Evolutionary conservation across 2,888 invertebrate species (phyloP), one percentile per base, ranked within the genome.

Genomic region (Lithophane semibrunnea): DNA sequence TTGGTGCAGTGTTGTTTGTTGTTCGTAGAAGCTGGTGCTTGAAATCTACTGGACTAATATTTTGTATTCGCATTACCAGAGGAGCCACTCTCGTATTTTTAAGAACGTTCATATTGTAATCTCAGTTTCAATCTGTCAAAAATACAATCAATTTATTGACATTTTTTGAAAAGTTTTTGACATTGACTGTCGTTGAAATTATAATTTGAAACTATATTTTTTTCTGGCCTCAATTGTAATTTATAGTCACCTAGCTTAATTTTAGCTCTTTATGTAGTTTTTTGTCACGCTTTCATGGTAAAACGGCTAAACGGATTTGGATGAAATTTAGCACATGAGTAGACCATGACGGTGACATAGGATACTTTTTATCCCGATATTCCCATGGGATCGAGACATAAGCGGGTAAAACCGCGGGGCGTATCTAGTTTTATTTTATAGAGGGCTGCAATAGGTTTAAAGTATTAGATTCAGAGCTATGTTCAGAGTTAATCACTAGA

Each of bases 1-100:
- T 83, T 73, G 66, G 65, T 72, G 42, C 60, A 65, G 7, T 56
- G 29, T 42, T 58, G 72, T 72, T 81, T 68, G 56, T 61, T 68
- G 42, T 47, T n/a, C 2, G 44, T 58, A 47, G 8, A 12, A 69
- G 49, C 13, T 56, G 37, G 13, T 58, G 61, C 61, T 70, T 78
- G 18, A 52, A 44, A 5, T 49, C 10, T 56, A 4, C 2, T 60
- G 13, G n/a, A 12, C n/a, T 21, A 49, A 24, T 37, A 12, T 76
- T 65, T 56, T 54, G 49, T n/a, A 56, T 56, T 56, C 4, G 21
- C 21, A 3, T 54, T 21, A n/a, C 54, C 1, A n/a, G n/a, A 54
- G 54, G 54, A 54, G n/a, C 4, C 12, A n/a, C 12, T 56, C 10
- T n/a, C 9, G 54, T 54, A 54, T 10, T n/a, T n/a, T 10, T 10